Conservation (phyloP, 35 echinoderm and acorn worm species). For the Ophiothrix spiculata region DNA sequence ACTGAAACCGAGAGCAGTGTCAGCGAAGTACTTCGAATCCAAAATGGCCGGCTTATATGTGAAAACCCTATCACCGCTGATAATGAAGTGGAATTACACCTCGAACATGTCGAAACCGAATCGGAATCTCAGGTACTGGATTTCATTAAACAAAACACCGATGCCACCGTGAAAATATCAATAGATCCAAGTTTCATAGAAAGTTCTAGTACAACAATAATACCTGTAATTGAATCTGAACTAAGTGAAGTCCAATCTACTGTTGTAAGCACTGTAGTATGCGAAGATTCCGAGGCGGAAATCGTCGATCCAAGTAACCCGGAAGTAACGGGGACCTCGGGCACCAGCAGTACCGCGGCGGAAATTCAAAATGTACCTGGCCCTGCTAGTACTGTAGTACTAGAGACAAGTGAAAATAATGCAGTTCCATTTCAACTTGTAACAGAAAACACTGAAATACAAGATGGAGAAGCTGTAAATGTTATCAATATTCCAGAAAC, state of each 20-base stretch:
- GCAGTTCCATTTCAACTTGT: neutral
- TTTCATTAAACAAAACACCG: neutral
- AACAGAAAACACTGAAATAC: neutral
- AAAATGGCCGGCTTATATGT: constrained; percentile 8
- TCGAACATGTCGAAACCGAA: neutral
- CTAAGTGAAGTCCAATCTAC: neutral
- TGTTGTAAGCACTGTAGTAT: neutral
- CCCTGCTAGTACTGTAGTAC: neutral
- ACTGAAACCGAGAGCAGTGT: neutral
- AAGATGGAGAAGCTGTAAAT: neutral
- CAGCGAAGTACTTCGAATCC: neutral
- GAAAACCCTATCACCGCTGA: neutral
- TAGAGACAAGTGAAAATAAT: neutral
- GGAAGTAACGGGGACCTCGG: constrained; percentile 3
- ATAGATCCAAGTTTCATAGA: neutral
- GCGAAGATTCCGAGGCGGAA: neutral
- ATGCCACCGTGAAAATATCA: neutral
- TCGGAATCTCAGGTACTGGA: neutral
- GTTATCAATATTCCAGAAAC: constrained; percentile 7
- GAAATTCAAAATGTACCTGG: neutral
- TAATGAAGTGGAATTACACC: neutral
- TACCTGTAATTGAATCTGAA: neutral
- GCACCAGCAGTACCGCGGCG: neutral
- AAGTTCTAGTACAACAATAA: neutral
- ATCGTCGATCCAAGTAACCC: neutral